phyloP scores from a whole-genome alignment of 2,113 vertebrate species.

The Oreocharis arfaki region DNA sequence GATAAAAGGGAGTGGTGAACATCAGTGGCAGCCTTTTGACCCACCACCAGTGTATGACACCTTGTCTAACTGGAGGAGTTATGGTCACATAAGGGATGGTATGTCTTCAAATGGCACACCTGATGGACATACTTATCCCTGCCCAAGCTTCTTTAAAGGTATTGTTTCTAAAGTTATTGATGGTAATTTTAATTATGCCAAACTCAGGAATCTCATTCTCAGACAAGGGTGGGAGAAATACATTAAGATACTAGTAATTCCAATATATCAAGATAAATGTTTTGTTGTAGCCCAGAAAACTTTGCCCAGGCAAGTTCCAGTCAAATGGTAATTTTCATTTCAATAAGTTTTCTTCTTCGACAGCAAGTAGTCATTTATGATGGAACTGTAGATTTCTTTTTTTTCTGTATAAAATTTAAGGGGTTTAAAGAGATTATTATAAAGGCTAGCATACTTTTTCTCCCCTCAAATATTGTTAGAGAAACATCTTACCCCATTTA shows the following conservation, averaged over 20 bases:
- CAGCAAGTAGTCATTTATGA: background rate
- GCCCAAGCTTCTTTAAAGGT: background rate
- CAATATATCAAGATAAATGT: background rate
- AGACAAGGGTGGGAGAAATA: background rate
- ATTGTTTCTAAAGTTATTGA: background rate
- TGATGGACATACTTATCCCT: background rate
- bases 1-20: background rate
- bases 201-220: background rate
- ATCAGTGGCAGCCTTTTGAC: background rate
- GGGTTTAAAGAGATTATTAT: background rate
- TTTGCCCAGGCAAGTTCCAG: background rate
- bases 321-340: background rate
- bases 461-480: background rate
- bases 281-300: background rate
- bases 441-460: background rate
- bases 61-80: background rate
- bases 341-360: background rate
- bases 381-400: background rate
- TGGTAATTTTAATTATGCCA: background rate
- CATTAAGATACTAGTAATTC: background rate
- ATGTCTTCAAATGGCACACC: background rate
- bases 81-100: accelerated
- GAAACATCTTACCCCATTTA: background rate
- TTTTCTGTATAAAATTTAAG: background rate
- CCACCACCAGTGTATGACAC: too few relatives aligned